Base-by-base conservation (phyloP, 2,113 vertebrate genomes). In the Melanocharis versteri region DNA sequence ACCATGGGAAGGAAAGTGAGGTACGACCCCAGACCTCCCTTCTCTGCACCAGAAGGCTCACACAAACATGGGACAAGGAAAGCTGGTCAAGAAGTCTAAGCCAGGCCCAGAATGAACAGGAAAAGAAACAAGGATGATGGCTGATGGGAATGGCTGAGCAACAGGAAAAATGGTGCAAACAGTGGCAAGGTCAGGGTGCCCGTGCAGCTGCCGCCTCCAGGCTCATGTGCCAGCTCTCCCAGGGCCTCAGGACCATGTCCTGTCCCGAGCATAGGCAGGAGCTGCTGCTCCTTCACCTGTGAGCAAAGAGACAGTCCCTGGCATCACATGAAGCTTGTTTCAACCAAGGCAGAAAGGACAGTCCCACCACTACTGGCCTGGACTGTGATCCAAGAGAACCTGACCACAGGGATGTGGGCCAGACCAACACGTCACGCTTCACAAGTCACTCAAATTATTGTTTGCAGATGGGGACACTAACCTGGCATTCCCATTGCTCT, bases 141-240 rank as follows among this genome's bases (percentile, higher is more conserved):
- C n/a, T 61, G n/a, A 57, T 13, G 6, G 20, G 11, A 65, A 57
- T 3, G 2, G 20, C 47, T 64, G 23, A 76, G 19, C 10, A 66
- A 80, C 18, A 68, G 35, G 13, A 39, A 62, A 76, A 58, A 56
- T 2, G 2, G 13, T 37, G n/a, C 61, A 51, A 90, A 40, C 1
- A 2, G 30, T n/a, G 20, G 10, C 0, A 0, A 58, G 28, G 26
- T 27, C 1, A 45, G 15, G 9, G 3, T 76, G 33, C 15, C 28
- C 3, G 1, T 35, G 35, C 16, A 76, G 27, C 61, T 76, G 40
- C 58, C 69, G 44, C 9, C 17, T n/a, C 18, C 8, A 39, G 19
- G 12, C 3, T 4, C 27, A 22, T 0, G 0, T 33, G 8, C 27
- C 31, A 54, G 42, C 9, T 84, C 11, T 30, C 39, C 6, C 0